A percentile compares a stretch with the other conserved stretches of the same genome.
Evolutionary conservation across 2,888 invertebrate species (phyloP).

Genomic region (Halictus quadricinctus): DNA sequence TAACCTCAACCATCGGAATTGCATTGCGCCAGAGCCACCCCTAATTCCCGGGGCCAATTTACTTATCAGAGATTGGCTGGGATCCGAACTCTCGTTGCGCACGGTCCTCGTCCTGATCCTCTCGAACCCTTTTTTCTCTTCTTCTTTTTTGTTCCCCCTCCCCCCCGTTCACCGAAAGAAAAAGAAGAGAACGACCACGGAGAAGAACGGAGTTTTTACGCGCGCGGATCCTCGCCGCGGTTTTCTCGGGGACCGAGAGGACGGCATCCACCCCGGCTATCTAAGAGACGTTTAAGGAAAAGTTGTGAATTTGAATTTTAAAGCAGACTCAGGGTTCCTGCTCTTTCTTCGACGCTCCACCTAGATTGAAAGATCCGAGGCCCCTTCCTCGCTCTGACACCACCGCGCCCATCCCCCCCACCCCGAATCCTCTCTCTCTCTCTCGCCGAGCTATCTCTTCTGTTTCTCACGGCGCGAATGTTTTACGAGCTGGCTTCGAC

Average conservation of each 20-base stretch:
- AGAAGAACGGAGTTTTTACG: constrained; percentile 31
- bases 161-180: neutral
- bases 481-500: constrained; percentile 74
- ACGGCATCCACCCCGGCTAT: constrained; percentile 49
- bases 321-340: constrained; percentile 58
- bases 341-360: constrained; percentile 47
- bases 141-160: too few relatives aligned
- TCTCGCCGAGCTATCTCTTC: neutral
- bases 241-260: neutral
- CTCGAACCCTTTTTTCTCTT: neutral
- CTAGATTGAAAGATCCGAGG: constrained; percentile 73
- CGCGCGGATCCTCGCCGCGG: constrained; percentile 37
- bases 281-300: constrained; percentile 70
- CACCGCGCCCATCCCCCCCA: neutral
- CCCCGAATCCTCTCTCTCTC: neutral
- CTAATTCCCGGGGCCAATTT: constrained; percentile 65
- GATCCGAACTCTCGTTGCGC: constrained; percentile 52
- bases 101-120: neutral
- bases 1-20: constrained; percentile 54
- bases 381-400: neutral
- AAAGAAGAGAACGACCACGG: neutral
- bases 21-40: constrained; percentile 54
- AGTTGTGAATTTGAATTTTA: constrained; percentile 76
- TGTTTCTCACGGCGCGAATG: constrained; percentile 62
- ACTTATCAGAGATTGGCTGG: constrained; percentile 62